Evolutionary conservation across 2,888 invertebrate species (phyloP).

Genomic region (Perizoma flavofasciatum): DNA sequence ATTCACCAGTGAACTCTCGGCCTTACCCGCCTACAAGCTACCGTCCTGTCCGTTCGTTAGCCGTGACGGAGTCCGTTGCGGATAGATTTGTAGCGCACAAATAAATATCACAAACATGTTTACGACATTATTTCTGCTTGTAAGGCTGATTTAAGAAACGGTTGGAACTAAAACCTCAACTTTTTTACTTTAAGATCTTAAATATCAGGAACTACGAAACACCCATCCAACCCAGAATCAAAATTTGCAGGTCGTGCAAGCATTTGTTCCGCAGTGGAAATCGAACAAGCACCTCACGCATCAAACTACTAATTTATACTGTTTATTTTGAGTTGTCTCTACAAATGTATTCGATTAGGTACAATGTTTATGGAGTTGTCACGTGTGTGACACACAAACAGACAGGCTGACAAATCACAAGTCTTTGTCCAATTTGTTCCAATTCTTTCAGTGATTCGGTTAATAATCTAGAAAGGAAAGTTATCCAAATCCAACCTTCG

Average conservation of each 20-base stretch:
- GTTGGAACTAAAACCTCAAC: slow-evolving; percentile 3
- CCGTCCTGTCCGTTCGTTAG: slow-evolving; percentile 44
- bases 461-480: slow-evolving; percentile 30
- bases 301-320: no score
- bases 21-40: slow-evolving; percentile 35
- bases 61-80: slow-evolving; percentile 35
- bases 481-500: slow-evolving; percentile 32
- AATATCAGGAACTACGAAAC: no score
- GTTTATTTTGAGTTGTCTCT: no score
- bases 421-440: slow-evolving; percentile 14
- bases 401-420: no score
- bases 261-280: no score
- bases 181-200: no score
- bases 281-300: no score
- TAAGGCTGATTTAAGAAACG: slow-evolving; percentile 22
- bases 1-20: slow-evolving; percentile 3
- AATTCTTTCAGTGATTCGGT: slow-evolving; percentile 12
- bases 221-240: no score
- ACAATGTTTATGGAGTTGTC: no score
- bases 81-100: slow-evolving; percentile 35
- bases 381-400: no score
- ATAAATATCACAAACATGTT: slow-evolving; percentile 29
- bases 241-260: no score
- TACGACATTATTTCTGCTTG: slow-evolving; percentile 26
- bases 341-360: no score